A percentile compares a stretch with the other conserved stretches of the same genome.
phyloP scores from a whole-genome alignment of 2,888 invertebrate genomes.

The Tethea ocularis region DNA sequence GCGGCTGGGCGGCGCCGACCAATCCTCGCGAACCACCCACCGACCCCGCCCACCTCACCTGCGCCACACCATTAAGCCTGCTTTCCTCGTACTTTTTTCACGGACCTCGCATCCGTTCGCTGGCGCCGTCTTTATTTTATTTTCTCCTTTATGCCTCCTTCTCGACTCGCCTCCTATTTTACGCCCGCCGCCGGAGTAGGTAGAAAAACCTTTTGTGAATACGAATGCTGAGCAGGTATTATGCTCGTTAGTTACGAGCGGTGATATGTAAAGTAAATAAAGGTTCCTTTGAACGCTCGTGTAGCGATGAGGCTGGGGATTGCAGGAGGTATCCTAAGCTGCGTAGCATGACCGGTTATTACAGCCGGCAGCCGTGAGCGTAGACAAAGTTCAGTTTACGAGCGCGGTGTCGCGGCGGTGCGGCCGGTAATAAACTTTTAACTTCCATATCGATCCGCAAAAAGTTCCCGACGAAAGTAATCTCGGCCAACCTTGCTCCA shows the following conservation, averaged over 20 bases:
- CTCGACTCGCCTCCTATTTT: constrained; percentile 79
- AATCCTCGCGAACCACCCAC: constrained; percentile 77
- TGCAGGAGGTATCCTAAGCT: constrained; percentile 4
- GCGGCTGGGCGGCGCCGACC: constrained; percentile 79
- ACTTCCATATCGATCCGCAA: constrained; percentile 78
- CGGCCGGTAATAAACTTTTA: constrained; percentile 74
- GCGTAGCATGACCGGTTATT: neutral
- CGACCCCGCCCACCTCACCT: constrained; percentile 81
- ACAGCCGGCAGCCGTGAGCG: constrained; percentile 24
- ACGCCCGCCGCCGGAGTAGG: constrained; percentile 78
- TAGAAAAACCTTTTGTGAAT: constrained; percentile 82
- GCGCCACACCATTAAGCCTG: constrained; percentile 81
- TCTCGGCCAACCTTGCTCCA: constrained; percentile 80
- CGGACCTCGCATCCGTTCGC: constrained; percentile 80
- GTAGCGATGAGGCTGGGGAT: constrained; percentile 16
- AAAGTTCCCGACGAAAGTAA: constrained; percentile 80
- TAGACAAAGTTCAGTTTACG: constrained; percentile 57
- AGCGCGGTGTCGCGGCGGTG: constrained; percentile 55
- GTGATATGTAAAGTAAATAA: constrained; percentile 82
- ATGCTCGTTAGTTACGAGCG: constrained; percentile 77
- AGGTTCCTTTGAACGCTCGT: constrained; percentile 49
- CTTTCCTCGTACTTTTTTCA: constrained; percentile 80
- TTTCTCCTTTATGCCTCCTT: constrained; percentile 83
- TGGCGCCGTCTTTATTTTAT: constrained; percentile 83
- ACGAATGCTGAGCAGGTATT: constrained; percentile 81